Base-by-base conservation (phyloP, 2,113 vertebrate genomes). In the Oncorhynchus keta region DNA sequence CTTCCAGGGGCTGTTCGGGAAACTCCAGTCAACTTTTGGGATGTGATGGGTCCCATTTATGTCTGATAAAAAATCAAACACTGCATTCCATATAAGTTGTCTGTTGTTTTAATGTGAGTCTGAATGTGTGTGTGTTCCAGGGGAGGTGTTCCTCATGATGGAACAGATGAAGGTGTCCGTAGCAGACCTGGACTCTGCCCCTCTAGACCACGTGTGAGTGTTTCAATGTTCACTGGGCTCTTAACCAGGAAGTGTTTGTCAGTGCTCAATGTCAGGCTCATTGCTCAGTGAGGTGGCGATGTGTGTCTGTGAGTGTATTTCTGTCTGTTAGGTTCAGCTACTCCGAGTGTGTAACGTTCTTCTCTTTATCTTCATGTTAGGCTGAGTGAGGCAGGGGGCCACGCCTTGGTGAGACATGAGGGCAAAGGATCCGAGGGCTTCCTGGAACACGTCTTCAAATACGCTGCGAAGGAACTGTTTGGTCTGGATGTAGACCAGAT, bases 151-250 rank as follows among this genome's bases (percentile, higher is more conserved):
- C 71, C 93, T 94, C 83, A 92, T 99, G 77, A 97, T 99, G 95
- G 95, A 97, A 77, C 93, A 95, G 86, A 94, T 88, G 76, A 95
- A 95, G 72, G 82, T 95, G 57, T 93, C 92, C 0, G 76, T 93
- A 83, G 92, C 92, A 74, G 91, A 95, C 68, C 81, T 95, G 88
- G 84, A 93, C 79, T 95, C 95, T 0, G 86, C 93, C 71, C 87
- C 95, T 65, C 89, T 97, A 74, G 97, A 99, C 85, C 95, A 93
- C 32, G 89, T 99, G 97, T 99, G 89, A 97, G 97, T 96, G 74
- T 96, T 72, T 9, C 26, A 7, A 13, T 59, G 8, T 55, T 55
- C 16, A 55, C 51, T 55, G 51, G 51, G 14, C 14, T 7, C 11
- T n/a, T 13, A 39, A n/a, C 14, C 4, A 76, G 24, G 74, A 22